Conservation (phyloP, 2,113 vertebrate species). For the Ageneiosus marmoratus region DNA sequence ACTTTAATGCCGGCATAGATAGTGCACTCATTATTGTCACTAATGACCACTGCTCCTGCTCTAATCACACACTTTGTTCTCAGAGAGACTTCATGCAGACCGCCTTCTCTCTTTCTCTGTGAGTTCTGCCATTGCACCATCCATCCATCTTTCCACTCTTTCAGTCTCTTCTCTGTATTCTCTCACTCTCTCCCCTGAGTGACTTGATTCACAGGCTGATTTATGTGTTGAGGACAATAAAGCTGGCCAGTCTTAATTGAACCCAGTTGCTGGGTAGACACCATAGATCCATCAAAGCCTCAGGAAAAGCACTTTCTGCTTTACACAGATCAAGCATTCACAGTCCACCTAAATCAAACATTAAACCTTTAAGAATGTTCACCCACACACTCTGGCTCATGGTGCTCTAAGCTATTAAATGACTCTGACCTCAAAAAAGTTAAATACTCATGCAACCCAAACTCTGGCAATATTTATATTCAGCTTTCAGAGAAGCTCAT, state of each 20-base stretch:
- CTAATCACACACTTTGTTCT: constrained; percentile 75
- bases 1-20: constrained; percentile 74
- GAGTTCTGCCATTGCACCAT: background rate
- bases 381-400: background rate
- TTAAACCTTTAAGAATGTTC: constrained; percentile 7
- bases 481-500: background rate
- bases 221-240: constrained; percentile 38
- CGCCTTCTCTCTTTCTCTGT: constrained; percentile 16
- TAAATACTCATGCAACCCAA: background rate
- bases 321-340: background rate
- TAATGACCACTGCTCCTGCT: constrained; percentile 72
- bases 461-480: background rate
- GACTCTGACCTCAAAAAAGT: background rate
- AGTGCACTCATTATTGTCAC: constrained; percentile 74
- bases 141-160: constrained; percentile 53
- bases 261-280: constrained; percentile 36
- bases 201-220: constrained; percentile 47
- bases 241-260: constrained; percentile 50
- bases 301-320: background rate
- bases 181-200: constrained; percentile 19
- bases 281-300: constrained; percentile 41
- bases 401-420: background rate
- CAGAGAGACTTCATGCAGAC: constrained; percentile 40
- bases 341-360: background rate
- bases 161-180: constrained; percentile 51